Conservation (phyloP, 1,140 invertebrate genomes). For the Rhopalosiphum maidis region DNA sequence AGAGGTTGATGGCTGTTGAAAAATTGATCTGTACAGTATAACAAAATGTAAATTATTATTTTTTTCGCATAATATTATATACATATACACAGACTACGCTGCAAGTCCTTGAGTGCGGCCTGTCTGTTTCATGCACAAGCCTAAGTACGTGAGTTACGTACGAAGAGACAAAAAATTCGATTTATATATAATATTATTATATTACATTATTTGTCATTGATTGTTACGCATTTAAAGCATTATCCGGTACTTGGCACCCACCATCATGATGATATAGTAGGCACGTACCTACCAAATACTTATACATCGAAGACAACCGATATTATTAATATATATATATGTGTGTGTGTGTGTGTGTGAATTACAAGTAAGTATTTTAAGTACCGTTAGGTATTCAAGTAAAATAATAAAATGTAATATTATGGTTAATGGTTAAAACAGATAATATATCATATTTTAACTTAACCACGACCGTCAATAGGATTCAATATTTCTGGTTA, state of each 20-base stretch:
- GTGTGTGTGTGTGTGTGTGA: too few relatives aligned
- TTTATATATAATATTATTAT: not conserved
- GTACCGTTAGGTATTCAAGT: too few relatives aligned
- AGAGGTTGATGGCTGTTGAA: too few relatives aligned
- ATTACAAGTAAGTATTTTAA: too few relatives aligned
- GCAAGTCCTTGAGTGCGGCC: not conserved
- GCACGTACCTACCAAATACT: not conserved
- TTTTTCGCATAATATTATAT: too few relatives aligned
- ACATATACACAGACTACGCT: not conserved
- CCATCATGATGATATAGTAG: not conserved
- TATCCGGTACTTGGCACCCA: not conserved
- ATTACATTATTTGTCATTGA: not conserved
- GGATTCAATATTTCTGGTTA: not conserved
- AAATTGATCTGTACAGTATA: too few relatives aligned
- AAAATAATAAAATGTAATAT: too few relatives aligned
- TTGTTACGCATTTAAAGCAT: not conserved
- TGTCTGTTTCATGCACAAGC: not conserved
- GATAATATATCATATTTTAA: too few relatives aligned
- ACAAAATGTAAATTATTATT: too few relatives aligned
- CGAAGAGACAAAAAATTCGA: not conserved
- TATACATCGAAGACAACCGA: not conserved
- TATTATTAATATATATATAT: not conserved
- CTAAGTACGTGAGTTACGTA: not conserved
- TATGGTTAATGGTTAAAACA: too few relatives aligned
- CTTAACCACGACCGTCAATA: not conserved